Evolutionary conservation across 2,113 vertebrate species (phyloP).

Genomic region (Muntiacus reevesi): DNA sequence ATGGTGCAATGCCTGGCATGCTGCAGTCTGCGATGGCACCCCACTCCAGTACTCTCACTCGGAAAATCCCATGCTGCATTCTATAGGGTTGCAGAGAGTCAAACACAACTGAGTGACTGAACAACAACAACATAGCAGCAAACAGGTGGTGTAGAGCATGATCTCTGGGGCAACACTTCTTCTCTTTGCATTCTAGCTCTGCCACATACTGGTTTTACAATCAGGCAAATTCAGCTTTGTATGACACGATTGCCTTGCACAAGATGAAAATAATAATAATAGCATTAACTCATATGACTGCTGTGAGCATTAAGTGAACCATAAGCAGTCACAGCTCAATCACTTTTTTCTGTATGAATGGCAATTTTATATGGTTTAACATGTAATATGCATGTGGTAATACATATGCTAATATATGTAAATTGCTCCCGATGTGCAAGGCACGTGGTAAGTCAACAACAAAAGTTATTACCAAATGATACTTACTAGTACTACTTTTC

Average conservation of each 20-base stretch:
- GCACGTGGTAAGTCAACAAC: neutral
- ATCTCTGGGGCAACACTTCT: neutral
- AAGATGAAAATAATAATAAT: neutral
- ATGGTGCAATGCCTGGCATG: neutral
- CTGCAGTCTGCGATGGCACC: neutral
- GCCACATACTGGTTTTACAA: neutral
- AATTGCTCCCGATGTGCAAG: neutral
- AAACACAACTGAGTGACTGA: neutral
- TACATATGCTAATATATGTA: neutral
- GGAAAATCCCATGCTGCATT: neutral
- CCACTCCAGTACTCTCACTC: no score
- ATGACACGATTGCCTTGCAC: neutral
- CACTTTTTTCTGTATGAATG: neutral
- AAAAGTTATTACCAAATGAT: neutral
- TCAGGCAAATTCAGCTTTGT: neutral
- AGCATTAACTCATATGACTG: neutral
- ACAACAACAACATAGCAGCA: neutral
- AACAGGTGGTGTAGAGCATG: neutral
- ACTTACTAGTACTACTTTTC: neutral
- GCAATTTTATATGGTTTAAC: neutral
- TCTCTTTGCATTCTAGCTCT: neutral
- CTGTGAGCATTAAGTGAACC: neutral
- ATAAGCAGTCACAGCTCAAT: neutral
- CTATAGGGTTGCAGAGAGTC: neutral
- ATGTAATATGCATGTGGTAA: neutral